These are phyloP conservation scores for Belgica antarctica DNA, from an alignment of 2,888 invertebrate species.

Conservation along the genomic window DNA sequence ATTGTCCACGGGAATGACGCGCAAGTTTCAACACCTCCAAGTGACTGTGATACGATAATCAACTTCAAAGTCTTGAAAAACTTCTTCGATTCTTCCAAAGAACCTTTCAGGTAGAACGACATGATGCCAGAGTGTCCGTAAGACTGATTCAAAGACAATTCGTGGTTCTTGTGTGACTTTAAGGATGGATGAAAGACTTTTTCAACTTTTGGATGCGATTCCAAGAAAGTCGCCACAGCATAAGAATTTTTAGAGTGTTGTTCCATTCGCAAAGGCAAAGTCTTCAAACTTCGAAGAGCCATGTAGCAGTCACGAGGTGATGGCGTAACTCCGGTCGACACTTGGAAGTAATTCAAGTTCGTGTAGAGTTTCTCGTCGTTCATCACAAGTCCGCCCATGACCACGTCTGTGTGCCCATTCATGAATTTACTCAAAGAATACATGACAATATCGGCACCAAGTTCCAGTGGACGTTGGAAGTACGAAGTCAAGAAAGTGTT, in stretches of 20 bases:
- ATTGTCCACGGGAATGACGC: conserved; percentile 64
- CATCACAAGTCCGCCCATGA: conserved; percentile 47
- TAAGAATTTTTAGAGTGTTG: conserved; percentile 66
- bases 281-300: conserved; percentile 72
- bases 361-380: conserved; percentile 52
- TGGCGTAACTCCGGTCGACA: conserved; percentile 62
- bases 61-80: conserved; percentile 60
- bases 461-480: conserved; percentile 48
- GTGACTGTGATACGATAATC: conserved; percentile 64
- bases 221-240: conserved; percentile 64
- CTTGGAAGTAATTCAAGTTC: conserved; percentile 60
- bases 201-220: conserved; percentile 60
- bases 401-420: conserved; percentile 49
- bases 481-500: conserved; percentile 48
- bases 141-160: conserved; percentile 61
- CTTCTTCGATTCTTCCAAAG: conserved; percentile 55
- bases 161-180: conserved; percentile 63
- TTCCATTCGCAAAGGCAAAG: conserved; percentile 70
- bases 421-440: conserved; percentile 49
- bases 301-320: conserved; percentile 78
- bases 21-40: conserved; percentile 68
- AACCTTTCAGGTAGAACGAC: conserved; percentile 63
- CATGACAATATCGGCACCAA: conserved; percentile 48
- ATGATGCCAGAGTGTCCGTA: conserved; percentile 67
- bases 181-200: conserved; percentile 61